Evolutionary conservation across 2,888 invertebrate species (phyloP), one percentile per base, ranked within the genome.

Genomic region (Caenorhabditis imperialis): DNA sequence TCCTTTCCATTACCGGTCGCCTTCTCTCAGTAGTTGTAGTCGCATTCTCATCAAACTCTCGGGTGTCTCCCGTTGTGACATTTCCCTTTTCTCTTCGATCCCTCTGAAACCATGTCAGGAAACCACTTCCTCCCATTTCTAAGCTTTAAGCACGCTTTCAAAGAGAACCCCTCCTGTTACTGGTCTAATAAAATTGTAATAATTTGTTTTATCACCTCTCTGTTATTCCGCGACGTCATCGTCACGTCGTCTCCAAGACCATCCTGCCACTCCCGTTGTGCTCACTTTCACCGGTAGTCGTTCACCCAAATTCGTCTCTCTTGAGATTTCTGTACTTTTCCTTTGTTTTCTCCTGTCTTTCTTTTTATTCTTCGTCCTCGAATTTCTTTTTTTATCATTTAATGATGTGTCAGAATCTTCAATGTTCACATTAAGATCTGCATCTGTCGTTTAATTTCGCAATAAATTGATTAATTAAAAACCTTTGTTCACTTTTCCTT

Each of bases 131-230:
- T 60, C 70, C 14, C 1, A 33, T 38, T 18, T 40, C 33, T 22
- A 38, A 58, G 60, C 60, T 70, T 54, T 61, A 70, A 33, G 33
- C 55, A 55, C 40, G 42, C 48, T 48, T 69, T 58, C 53, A 58
- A 30, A 30, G 53, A 53, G 57, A 57, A 51, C 44, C 44, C 18
- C 23, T 40, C 38, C 53, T 30, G 18, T 30, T 51, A 69, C 58
- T 58, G 69, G 60, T 58, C 40, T 53, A 69, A 69, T 69, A 58
- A 27, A 50, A 58, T 60, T 69, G 69, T 69, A 58, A 69, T 69
- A 58, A 58, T 69, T 69, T 69, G 57, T 37, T 37, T 44, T 44
- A 58, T 51, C 20, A 51, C 23, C 12, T 38, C 40, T 50, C 44
- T 25, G 1, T 45, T 23, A 45, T 10, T 3, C 23, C 12, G 20